Evolutionary conservation across 2,113 vertebrate genomes (phyloP), one percentile per base, ranked within the genome.

Genomic region (Pampusana beccarii): DNA sequence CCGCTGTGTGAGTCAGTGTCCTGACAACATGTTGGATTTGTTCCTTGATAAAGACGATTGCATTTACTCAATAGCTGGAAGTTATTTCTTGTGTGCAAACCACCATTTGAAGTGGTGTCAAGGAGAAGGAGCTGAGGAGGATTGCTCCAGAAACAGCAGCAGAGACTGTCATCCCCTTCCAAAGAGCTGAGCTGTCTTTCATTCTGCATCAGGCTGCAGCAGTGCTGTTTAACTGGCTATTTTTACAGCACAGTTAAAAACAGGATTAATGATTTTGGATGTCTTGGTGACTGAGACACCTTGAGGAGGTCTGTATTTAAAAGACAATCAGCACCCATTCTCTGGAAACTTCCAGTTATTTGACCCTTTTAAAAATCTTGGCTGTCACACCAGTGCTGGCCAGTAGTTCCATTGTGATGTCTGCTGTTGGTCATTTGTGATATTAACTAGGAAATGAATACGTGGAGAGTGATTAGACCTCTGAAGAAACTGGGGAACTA

Each of bases 1-100:
- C 34, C 0, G 0, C 23, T 82, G 7, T 70, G 14, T 33, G 62
- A 90, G 28, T 70, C 40, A n/a, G 3, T 67, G 34, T 40, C 38
- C n/a, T 64, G 61, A 44, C n/a, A 80, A 36, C 11, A 33, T 46
- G 8, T 12, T 70, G 50, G 33, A 53, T 67, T 54, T 83, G 50
- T 21, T 77, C n/a, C 15, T 57, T 79, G 28, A 25, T 88, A 31
- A 92, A 54, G 29, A 23, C 25, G 28, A 2, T 53, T 51, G 7
- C 6, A 11, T 61, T 69, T 86, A 54, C n/a, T 70, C 0, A 2
- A 33, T 33, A 88, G 38, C 58, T 70, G 54, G 21, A 82, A 72
- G 34, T 79, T 60, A 57, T 60, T 81, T 82, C 31, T 82, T 73
- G 5, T 53, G 31, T 73, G 56, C 51, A 73, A 34, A 44, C 1